Percentiles rank a stretch among this genome's conserved stretches.
Conservation (phyloP, 64 coral and sea anemone species). For the Stichodactyla helianthus region DNA sequence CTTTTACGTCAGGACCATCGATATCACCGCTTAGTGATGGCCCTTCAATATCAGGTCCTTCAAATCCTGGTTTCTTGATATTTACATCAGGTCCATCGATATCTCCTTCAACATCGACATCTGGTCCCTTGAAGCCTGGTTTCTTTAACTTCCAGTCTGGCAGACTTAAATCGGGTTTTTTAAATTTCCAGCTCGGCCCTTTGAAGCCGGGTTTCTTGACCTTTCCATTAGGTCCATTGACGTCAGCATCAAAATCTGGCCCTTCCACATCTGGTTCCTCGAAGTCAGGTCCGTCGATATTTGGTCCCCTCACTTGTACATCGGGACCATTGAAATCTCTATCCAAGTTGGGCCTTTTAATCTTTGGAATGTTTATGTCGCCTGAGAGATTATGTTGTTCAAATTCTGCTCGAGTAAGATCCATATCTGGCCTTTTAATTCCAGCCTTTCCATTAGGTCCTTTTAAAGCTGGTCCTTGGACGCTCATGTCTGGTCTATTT, state of each 20-base stretch:
- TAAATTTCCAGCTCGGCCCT: background rate
- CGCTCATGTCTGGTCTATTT: slow-evolving; percentile 14
- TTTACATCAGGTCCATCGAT: slow-evolving; percentile 5
- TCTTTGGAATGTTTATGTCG: background rate
- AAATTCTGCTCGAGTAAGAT: background rate
- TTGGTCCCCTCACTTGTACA: background rate
- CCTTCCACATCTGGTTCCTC: slow-evolving; percentile 5
- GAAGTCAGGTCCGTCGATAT: slow-evolving; percentile 2
- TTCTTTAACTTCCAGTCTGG: slow-evolving; percentile 13
- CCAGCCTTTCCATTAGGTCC: background rate
- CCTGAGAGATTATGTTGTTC: background rate
- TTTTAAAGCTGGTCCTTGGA: slow-evolving; percentile 13
- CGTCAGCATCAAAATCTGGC: background rate
- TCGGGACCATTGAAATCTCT: background rate
- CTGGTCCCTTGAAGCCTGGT: background rate
- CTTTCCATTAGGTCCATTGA: background rate
- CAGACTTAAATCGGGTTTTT: background rate
- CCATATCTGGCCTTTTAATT: background rate
- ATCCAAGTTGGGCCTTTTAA: background rate
- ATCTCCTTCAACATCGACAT: background rate
- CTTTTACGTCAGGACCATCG: background rate
- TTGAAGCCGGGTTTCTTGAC: background rate
- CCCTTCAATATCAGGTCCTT: background rate
- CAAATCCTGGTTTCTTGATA: background rate
- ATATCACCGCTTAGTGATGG: background rate